Percentiles rank a stretch among this genome's conserved stretches.
These are phyloP conservation scores for Callorhinus ursinus DNA, from an alignment of 2,113 vertebrate species.

Conservation along the genomic window DNA sequence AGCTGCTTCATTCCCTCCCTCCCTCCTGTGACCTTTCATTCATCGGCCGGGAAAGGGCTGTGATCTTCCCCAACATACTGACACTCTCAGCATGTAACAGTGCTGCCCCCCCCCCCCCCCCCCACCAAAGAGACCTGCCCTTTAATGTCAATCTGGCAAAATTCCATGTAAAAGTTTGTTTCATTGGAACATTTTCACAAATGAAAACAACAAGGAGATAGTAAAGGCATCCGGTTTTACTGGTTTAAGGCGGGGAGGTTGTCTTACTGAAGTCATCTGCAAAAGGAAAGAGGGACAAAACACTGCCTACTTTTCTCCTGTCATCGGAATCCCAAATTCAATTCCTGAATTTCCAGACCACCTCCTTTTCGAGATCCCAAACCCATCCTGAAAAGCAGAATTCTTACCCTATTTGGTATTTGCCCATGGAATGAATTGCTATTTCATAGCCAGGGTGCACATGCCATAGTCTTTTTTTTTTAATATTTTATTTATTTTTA, in stretches of 20 bases:
- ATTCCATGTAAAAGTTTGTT: not conserved
- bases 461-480: not conserved
- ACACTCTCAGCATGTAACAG: not conserved
- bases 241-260: not conserved
- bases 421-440: not conserved
- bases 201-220: constrained; percentile 23
- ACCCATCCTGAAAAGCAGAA: not conserved
- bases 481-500: too few species aligned
- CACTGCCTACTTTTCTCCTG: not conserved
- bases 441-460: not conserved
- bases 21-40: not conserved
- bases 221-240: not conserved
- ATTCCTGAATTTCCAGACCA: not conserved
- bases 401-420: not conserved
- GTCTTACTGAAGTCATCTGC: not conserved
- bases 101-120: rapidly evolving
- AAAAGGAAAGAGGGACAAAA: not conserved
- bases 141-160: not conserved
- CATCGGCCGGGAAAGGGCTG: not conserved
- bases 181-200: constrained; percentile 1
- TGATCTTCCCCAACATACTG: not conserved
- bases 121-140: not conserved
- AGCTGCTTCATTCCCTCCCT: not conserved
- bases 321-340: not conserved
- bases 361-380: not conserved